A percentile compares a stretch with the other conserved stretches of the same genome.
phyloP scores from a whole-genome alignment of 2,888 invertebrate species.

The Vannuccia rotundouncinata region DNA sequence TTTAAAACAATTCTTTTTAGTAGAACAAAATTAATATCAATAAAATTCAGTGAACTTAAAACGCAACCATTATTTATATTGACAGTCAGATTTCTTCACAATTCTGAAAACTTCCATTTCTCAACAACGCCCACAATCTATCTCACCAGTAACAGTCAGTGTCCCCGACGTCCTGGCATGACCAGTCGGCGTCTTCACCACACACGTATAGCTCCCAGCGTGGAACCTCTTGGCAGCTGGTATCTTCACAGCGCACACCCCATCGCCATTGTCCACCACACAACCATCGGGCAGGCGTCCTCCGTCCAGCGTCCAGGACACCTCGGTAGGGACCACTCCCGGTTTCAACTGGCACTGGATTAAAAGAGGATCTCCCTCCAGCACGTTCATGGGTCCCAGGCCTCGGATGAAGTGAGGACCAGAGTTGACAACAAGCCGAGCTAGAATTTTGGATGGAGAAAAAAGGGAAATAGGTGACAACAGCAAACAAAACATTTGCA shows the following conservation, averaged over 20 bases:
- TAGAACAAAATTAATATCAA: too few relatives aligned
- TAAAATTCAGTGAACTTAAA: too few relatives aligned
- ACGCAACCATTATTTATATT: too few relatives aligned
- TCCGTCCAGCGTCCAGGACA: slow-evolving; percentile 22
- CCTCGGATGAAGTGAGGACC: background rate
- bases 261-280: slow-evolving; percentile 30
- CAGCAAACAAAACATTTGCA: too few relatives aligned
- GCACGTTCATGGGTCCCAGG: background rate
- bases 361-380: slow-evolving; percentile 32
- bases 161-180: background rate
- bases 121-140: too few relatives aligned
- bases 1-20: too few relatives aligned
- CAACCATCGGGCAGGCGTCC: background rate
- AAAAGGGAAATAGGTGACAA: too few relatives aligned
- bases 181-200: slow-evolving; percentile 12
- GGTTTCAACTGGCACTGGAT: slow-evolving; percentile 31
- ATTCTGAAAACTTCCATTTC: too few relatives aligned
- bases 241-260: slow-evolving; percentile 33
- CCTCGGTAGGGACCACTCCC: background rate
- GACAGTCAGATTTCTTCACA: too few relatives aligned
- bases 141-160: slow-evolving; percentile 16
- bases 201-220: slow-evolving; percentile 29
- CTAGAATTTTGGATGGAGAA: too few relatives aligned
- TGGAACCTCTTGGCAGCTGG: background rate
- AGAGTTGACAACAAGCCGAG: background rate